Evolutionary conservation across 2,888 invertebrate genomes (phyloP).

Genomic region (Ptychoptera contaminata): DNA sequence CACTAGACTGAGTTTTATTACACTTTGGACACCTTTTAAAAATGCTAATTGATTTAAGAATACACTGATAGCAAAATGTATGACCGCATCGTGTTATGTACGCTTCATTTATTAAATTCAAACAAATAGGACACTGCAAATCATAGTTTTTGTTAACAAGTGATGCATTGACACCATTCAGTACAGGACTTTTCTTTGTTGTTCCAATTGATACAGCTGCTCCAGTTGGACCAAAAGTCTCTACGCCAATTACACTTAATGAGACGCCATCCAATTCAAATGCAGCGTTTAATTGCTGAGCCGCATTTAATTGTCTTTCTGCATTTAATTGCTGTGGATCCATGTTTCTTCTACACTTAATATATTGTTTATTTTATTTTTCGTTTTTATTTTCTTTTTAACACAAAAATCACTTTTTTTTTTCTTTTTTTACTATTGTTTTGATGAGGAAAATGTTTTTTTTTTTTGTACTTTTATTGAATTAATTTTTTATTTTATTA

Average conservation of each 20-base stretch:
- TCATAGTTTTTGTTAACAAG: slow-evolving; percentile 35
- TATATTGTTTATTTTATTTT: neutral
- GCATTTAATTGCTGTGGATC: neutral
- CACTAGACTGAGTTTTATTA: slow-evolving; percentile 50
- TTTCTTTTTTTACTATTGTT: no score
- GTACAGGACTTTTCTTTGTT: neutral
- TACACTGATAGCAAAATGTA: slow-evolving; percentile 77
- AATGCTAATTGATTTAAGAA: slow-evolving; percentile 47
- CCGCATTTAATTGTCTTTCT: no score
- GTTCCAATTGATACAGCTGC: neutral
- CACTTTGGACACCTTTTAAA: slow-evolving; percentile 71
- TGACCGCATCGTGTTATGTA: slow-evolving; percentile 87
- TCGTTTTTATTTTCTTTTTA: neutral
- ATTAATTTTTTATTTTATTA: no score
- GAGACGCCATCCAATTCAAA: neutral
- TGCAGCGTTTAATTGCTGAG: neutral
- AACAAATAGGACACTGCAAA: slow-evolving; percentile 67
- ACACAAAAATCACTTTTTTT: no score
- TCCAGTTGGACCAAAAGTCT: neutral
- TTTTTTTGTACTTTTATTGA: no score
- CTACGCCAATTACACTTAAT: neutral
- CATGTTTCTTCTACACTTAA: neutral
- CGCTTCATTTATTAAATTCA: slow-evolving; percentile 76
- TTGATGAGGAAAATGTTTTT: no score
- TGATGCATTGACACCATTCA: slow-evolving; percentile 31